Base-by-base conservation (phyloP, 2,888 invertebrate genomes). In the Lacanobia wlatinum region DNA sequence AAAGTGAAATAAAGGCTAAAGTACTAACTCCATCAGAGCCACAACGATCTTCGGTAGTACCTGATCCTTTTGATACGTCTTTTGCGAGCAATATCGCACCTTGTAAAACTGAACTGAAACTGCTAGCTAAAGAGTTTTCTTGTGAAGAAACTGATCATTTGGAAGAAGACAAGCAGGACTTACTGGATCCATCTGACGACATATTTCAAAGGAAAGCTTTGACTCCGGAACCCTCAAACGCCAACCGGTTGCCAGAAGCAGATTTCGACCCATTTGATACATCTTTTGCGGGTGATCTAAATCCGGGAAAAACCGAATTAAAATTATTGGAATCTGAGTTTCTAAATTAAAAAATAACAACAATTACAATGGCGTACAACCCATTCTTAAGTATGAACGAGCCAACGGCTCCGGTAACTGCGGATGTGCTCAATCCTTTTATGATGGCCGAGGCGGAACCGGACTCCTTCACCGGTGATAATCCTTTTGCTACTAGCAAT, bases 41-140 rank as follows among this genome's bases (percentile, higher is more conserved):
- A 2, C 75, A 75, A 48, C 65, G 21, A 67, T 65, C 64, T 1
- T 97, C 97, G 0, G 94, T 96, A n/a, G 68, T 96, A 84, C 92
- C 94, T 12, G 98, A 98, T 95, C 98, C 98, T 0, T 99, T 99
- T 90, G 99, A 99, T 90, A 99, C 99, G 0, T 98, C 98, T 0
- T 98, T 98, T 86, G 98, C 98, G 0, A 96, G 96, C 72, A 97
- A 98, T 88, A 97, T 98, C 69, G 95, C 97, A 65, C 98, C 98
- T 0, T 98, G 98, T 6, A 97, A 97, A 92, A 97, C 98, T 2
- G 98, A 98, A 91, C 94, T 98, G 14, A 98, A 98, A 90, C 92
- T 98, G 53, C 90, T 98, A 28, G 98, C 98, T 84, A 98, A 97
- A 90, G 98, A 98, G 90, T 96, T 98, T 73, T 97, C 97, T 84